phyloP scores from a whole-genome alignment of 2,797 vertebrate genomes.

The Sparus aurata region DNA sequence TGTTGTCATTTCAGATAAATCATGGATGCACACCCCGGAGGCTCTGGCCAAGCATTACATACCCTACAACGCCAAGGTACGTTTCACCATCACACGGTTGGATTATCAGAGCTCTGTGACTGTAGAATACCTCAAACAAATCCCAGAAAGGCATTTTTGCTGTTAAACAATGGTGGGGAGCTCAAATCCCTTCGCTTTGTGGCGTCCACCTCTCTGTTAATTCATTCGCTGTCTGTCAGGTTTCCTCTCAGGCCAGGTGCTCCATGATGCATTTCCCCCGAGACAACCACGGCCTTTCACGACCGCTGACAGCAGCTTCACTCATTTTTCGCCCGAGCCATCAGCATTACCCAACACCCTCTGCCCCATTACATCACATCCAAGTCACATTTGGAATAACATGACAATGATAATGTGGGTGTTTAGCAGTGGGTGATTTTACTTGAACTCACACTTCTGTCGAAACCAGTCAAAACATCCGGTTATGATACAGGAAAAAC shows the following conservation, averaged over 20 bases:
- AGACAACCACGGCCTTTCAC: conserved; percentile 3
- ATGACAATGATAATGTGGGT: background rate
- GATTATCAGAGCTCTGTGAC: background rate
- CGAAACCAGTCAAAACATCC: conserved; percentile 3
- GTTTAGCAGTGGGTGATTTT: background rate
- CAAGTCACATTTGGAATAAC: background rate
- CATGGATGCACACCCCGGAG: conserved; percentile 99
- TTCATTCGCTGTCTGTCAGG: background rate
- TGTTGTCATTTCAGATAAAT: conserved; percentile 93
- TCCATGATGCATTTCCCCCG: conserved; percentile 25
- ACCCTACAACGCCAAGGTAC: conserved; percentile 97
- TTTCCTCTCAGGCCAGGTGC: background rate
- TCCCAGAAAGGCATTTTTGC: background rate
- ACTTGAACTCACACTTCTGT: conserved; percentile 18
- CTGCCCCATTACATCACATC: background rate
- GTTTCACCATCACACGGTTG: conserved; percentile 49
- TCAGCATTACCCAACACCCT: background rate
- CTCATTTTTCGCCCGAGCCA: background rate
- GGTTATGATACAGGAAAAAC: conserved; percentile 15
- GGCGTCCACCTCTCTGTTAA: background rate
- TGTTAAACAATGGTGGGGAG: background rate
- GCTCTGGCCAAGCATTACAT: conserved; percentile 98
- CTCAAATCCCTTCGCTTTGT: background rate
- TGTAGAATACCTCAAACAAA: background rate
- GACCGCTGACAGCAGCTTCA: background rate